Evolutionary conservation across 2,113 vertebrate genomes (phyloP), one percentile per base, ranked within the genome.

Genomic region (Triplophysa siluroides): DNA sequence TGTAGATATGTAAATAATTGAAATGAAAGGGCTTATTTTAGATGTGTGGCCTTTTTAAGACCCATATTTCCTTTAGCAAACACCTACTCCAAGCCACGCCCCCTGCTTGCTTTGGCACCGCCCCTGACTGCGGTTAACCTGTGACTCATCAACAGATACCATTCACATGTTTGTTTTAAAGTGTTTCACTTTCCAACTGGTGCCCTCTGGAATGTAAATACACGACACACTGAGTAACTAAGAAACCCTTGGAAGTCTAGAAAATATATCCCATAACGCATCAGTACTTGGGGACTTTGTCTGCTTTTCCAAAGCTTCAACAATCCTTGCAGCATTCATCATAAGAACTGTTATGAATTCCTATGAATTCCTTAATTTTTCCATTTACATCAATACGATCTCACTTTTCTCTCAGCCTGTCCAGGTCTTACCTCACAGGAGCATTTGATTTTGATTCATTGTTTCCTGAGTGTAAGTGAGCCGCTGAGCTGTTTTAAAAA

Each of bases 1-100:
- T 78, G 74, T 82, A 65, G 81, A 81, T 52, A 76, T 81, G 65
- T 85, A 81, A 85, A 85, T 58, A 85, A 67, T 81, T 73, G 78
- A 69, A 60, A 75, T 76, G 73, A 76, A 80, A 83, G 60, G 70
- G 80, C 47, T 84, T 85, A 67, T 75, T 33, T 70, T 81, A 58
- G 74, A 16, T 73, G 78, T 19, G 21, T 52, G 54, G 67, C n/a
- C 61, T 4, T 21, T 54, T 29, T 60, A 8, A 11, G 5, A 5
- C 4, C 61, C 29, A 21, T n/a, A 58, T 58, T 12, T n/a, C 8
- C 23, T 9, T 54, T 77, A 24, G 23, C 45, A 16, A 14, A 7
- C 4, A 16, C 24, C 3, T 9, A 60, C 10, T 47, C 69, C 72
- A 29, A 18, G 41, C 52, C 41, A 10, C 24, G 43, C 72, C 47